These are phyloP conservation scores for Galerucella calmariensis DNA, from an alignment of 2,888 invertebrate species.

Conservation along the genomic window DNA sequence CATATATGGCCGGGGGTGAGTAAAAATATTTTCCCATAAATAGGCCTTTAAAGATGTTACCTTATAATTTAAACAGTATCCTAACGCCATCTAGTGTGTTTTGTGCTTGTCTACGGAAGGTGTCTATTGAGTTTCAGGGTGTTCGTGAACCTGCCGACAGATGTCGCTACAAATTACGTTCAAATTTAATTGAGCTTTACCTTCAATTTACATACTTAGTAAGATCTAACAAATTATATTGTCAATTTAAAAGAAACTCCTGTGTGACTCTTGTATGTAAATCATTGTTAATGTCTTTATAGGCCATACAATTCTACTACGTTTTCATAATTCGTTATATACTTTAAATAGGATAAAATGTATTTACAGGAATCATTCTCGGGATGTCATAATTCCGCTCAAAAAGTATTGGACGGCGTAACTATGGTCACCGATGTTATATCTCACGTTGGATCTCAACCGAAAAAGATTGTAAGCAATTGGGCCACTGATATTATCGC, in stretches of 20 bases:
- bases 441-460: slow-evolving; percentile 74
- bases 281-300: slow-evolving; percentile 44
- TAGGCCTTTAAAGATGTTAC: slow-evolving; percentile 49
- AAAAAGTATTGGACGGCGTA: slow-evolving; percentile 71
- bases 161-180: too few relatives aligned
- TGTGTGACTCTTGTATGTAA: too few relatives aligned
- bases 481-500: slow-evolving; percentile 84
- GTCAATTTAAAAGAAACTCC: too few relatives aligned
- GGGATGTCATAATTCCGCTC: slow-evolving; percentile 61
- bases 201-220: too few relatives aligned
- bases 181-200: too few relatives aligned
- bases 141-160: too few relatives aligned
- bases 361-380: slow-evolving; percentile 61
- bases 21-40: slow-evolving; percentile 35
- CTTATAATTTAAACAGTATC: slow-evolving; percentile 10
- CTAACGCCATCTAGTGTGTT: too few relatives aligned
- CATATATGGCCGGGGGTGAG: slow-evolving; percentile 77
- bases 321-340: slow-evolving; percentile 27
- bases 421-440: slow-evolving; percentile 70
- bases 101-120: too few relatives aligned
- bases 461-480: slow-evolving; percentile 74
- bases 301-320: slow-evolving; percentile 40
- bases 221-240: too few relatives aligned
- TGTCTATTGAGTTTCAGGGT: too few relatives aligned
- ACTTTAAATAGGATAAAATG: slow-evolving; percentile 57